Conservation (phyloP, 1,140 invertebrate genomes). For the Bathynomus jamesi region DNA sequence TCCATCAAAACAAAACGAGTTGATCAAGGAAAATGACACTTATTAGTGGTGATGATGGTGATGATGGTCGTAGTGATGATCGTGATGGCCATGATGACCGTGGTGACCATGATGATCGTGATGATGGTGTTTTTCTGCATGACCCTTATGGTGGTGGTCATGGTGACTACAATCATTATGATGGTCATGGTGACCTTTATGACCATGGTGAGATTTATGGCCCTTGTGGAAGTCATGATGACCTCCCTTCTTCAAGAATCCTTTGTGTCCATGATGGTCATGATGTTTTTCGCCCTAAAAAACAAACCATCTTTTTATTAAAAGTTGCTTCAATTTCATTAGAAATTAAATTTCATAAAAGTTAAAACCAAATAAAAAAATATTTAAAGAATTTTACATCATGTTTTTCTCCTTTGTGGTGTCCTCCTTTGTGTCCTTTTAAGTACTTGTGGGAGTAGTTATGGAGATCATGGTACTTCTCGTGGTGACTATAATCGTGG, state of each 20-base stretch:
- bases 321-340: too few relatives aligned
- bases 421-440: too few relatives aligned
- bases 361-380: too few relatives aligned
- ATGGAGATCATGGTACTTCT: constrained; percentile 28
- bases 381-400: too few relatives aligned
- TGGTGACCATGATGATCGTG: constrained; percentile 28
- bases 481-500: too few relatives aligned
- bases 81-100: constrained; percentile 6
- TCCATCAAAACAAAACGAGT: background rate
- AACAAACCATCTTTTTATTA: too few relatives aligned
- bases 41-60: background rate
- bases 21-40: background rate
- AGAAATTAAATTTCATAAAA: too few relatives aligned
- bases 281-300: constrained; percentile 27
- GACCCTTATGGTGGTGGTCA: constrained; percentile 25
- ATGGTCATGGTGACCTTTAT: constrained; percentile 28
- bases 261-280: too few relatives aligned
- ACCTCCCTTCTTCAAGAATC: too few relatives aligned
- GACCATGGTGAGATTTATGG: constrained; percentile 24
- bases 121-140: constrained; percentile 25
- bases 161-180: constrained; percentile 17
- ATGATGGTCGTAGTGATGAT: background rate
- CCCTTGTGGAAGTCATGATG: too few relatives aligned
- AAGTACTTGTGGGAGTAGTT: too few relatives aligned
- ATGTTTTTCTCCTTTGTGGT: too few relatives aligned